phyloP scores from a whole-genome alignment of 2,888 invertebrate species.

The Stenolophus ochropezus region DNA sequence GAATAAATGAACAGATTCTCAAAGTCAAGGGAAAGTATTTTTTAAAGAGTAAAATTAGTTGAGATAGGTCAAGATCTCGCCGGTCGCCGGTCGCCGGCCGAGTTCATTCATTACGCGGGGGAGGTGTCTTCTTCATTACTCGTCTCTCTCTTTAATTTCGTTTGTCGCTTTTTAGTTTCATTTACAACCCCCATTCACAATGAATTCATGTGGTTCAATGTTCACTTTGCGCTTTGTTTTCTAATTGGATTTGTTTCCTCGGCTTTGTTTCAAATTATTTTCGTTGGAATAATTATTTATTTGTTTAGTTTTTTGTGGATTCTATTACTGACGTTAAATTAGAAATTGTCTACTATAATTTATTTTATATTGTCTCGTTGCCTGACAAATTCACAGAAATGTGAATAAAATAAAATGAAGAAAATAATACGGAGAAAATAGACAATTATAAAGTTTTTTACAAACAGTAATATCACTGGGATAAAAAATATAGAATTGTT shows the following conservation, averaged over 20 bases:
- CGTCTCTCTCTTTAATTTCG: conserved; percentile 28
- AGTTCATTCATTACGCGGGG: conserved; percentile 52
- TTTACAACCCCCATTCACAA: conserved; percentile 28
- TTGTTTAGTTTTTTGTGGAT: conserved; percentile 1
- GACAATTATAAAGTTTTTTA: too few relatives aligned
- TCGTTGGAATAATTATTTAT: not conserved
- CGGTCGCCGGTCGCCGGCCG: conserved; percentile 19
- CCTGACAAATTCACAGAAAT: not conserved
- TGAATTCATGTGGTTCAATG: conserved; percentile 16
- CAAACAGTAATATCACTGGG: too few relatives aligned
- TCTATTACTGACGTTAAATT: conserved; percentile 8
- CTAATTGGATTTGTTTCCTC: conserved; percentile 15
- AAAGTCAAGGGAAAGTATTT: conserved; percentile 72
- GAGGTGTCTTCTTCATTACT: conserved; percentile 35
- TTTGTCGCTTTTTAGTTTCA: conserved; percentile 39
- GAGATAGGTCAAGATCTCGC: conserved; percentile 69
- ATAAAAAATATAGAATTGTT: too few relatives aligned
- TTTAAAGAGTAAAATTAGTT: conserved; percentile 73
- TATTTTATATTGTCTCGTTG: not conserved
- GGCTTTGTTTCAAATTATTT: conserved; percentile 5
- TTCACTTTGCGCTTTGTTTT: conserved; percentile 29
- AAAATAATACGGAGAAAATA: too few relatives aligned
- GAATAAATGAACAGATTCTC: conserved; percentile 41
- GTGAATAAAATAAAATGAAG: not conserved
- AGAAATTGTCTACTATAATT: not conserved